Percentiles rank a stretch among this genome's conserved stretches.
phyloP scores from a whole-genome alignment of 2,888 invertebrate genomes.

The Cryptocephalus primarius region DNA sequence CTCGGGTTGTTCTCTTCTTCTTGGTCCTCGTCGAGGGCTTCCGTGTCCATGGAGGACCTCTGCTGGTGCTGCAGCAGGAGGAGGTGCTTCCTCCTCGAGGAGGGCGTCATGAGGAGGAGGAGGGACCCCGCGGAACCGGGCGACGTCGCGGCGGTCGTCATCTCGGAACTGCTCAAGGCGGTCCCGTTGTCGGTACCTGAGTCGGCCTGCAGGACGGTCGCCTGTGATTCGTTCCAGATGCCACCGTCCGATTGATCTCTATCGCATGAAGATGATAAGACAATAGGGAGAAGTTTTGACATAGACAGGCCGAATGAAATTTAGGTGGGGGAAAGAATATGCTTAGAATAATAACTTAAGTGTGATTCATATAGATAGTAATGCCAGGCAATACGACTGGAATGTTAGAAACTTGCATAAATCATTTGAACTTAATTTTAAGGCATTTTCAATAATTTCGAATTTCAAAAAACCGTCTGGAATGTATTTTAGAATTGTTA shows the following conservation, averaged over 20 bases:
- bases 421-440: too few relatives aligned
- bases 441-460: too few relatives aligned
- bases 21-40: constrained; percentile 64
- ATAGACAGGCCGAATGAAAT: too few relatives aligned
- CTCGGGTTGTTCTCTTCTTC: constrained; percentile 34
- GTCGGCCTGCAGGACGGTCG: constrained; percentile 68
- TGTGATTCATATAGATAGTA: too few relatives aligned
- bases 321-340: too few relatives aligned
- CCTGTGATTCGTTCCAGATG: constrained; percentile 84
- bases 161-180: constrained; percentile 41
- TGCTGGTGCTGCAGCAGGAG: constrained; percentile 74
- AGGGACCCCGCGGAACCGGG: constrained; percentile 42
- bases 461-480: too few relatives aligned
- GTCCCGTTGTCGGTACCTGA: constrained; percentile 56
- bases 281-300: background rate
- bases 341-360: too few relatives aligned
- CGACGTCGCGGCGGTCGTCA: constrained; percentile 37
- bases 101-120: constrained; percentile 60
- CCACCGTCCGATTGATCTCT: constrained; percentile 79
- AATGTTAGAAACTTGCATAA: too few relatives aligned
- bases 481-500: too few relatives aligned
- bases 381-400: too few relatives aligned
- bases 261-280: background rate
- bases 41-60: constrained; percentile 75
- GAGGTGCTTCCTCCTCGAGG: constrained; percentile 65